Conservation (phyloP, 2,888 invertebrate species). For the Epinotia demarniana region DNA sequence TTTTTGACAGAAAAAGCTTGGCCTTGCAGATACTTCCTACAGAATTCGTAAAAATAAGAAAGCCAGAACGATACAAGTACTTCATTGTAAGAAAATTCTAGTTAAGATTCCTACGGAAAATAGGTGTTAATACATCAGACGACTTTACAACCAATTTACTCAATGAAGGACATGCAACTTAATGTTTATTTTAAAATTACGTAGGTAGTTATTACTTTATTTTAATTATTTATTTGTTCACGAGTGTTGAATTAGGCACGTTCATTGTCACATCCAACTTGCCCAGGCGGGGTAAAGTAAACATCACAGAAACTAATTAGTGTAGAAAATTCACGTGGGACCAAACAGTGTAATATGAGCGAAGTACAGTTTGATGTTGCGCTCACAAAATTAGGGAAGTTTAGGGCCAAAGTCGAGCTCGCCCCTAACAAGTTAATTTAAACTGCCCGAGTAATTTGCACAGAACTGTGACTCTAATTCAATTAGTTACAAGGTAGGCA, state of each 20-base stretch:
- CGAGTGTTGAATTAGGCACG: slow-evolving; percentile 40
- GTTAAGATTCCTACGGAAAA: no score
- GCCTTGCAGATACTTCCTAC: no score
- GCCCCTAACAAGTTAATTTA: slow-evolving; percentile 81
- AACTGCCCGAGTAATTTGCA: slow-evolving; percentile 81
- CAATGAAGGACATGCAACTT: not conserved
- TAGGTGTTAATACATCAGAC: no score
- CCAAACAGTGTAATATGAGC: slow-evolving; percentile 78
- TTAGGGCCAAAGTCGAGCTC: slow-evolving; percentile 80
- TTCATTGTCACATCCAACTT: slow-evolving; percentile 41
- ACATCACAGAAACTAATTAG: slow-evolving; percentile 81
- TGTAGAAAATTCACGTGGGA: slow-evolving; percentile 82
- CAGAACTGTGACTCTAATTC: slow-evolving; percentile 80
- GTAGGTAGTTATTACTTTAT: not conserved
- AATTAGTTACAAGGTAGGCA: slow-evolving; percentile 78
- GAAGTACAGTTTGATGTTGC: slow-evolving; percentile 83
- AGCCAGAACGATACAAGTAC: no score
- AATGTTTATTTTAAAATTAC: no score
- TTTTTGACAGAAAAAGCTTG: no score
- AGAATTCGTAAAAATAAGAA: no score
- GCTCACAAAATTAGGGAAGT: slow-evolving; percentile 83
- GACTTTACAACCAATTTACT: no score
- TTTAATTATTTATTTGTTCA: slow-evolving; percentile 29
- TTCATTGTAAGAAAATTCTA: no score
- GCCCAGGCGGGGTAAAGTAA: slow-evolving; percentile 63